Evolutionary conservation across 2,797 vertebrate species (phyloP).

Genomic region (Botia almorhae): DNA sequence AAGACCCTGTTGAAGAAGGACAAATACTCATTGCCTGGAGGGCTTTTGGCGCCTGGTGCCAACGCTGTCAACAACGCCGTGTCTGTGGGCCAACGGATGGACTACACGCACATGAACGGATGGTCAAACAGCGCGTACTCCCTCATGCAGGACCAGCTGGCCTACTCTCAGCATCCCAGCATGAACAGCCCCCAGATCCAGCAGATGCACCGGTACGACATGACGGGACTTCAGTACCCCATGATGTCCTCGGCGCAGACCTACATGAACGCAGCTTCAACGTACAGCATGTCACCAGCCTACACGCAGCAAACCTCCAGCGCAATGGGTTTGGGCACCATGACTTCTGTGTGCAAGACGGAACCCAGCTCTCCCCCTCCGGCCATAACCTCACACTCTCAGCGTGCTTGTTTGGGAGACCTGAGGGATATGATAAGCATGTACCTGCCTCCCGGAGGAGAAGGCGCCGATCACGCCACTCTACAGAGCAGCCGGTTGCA

Average conservation of each 20-base stretch:
- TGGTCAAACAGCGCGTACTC: conserved; percentile 98
- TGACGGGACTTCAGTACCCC: conserved; percentile 95
- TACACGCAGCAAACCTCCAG: conserved; percentile 88
- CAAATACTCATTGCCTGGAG: conserved; percentile 94
- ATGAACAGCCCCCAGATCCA: conserved; percentile 95
- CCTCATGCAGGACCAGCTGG: conserved; percentile 96
- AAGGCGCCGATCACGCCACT: conserved; percentile 88
- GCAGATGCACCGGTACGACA: conserved; percentile 98
- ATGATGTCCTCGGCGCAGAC: conserved; percentile 97
- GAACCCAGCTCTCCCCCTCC: conserved; percentile 96
- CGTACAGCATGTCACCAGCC: conserved; percentile 90
- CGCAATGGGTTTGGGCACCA: conserved; percentile 90
- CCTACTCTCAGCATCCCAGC: conserved; percentile 92
- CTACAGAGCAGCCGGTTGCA: conserved; percentile 93
- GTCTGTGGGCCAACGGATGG: conserved; percentile 94
- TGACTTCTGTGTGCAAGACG: conserved; percentile 94
- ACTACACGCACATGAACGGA: conserved; percentile 97
- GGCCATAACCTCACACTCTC: conserved; percentile 93
- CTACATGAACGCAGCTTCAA: conserved; percentile 96
- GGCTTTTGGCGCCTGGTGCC: conserved; percentile 85
- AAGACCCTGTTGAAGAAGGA: conserved; percentile 99
- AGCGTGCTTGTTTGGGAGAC: conserved; percentile 96
- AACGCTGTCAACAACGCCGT: conserved; percentile 86
- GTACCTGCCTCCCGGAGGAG: conserved; percentile 97
- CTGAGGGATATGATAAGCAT: conserved; percentile 99